These are phyloP conservation scores for Ophion ventricosus DNA, from an alignment of 2,888 invertebrate species.

Conservation along the genomic window DNA sequence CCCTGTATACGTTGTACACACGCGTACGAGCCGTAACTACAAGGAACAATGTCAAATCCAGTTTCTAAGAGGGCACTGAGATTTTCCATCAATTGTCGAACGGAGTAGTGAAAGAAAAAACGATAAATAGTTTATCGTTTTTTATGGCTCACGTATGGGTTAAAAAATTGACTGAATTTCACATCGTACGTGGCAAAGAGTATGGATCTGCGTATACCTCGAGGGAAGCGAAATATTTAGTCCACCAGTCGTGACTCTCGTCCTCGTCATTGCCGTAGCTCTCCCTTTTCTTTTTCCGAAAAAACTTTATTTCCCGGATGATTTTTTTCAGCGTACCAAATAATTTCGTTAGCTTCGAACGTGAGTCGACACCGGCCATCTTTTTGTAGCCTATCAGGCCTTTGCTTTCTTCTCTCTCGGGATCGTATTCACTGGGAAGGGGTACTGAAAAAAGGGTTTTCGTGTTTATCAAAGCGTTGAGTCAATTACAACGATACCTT, in stretches of 20 bases:
- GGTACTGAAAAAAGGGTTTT: conserved; percentile 67
- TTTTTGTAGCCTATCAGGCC: conserved; percentile 75
- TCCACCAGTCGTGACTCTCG: conserved; percentile 85
- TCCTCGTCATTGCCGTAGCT: conserved; percentile 74
- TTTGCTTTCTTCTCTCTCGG: conserved; percentile 73
- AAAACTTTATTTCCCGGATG: conserved; percentile 41
- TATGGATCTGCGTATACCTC: conserved; percentile 72
- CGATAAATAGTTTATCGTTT: conserved; percentile 30
- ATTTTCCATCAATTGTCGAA: conserved; percentile 29
- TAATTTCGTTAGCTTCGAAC: conserved; percentile 64
- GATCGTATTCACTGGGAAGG: conserved; percentile 71
- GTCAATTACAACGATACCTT: too few relatives aligned
- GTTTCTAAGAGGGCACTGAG: background rate
- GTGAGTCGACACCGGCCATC: conserved; percentile 61
- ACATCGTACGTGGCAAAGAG: background rate
- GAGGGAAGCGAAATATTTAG: conserved; percentile 85
- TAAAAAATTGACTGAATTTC: conserved; percentile 13
- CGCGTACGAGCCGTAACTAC: too few relatives aligned
- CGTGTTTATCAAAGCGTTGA: background rate
- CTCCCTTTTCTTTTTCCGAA: conserved; percentile 50
- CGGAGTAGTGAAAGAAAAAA: background rate
- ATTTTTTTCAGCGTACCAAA: conserved; percentile 65
- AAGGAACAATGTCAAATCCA: too few relatives aligned
- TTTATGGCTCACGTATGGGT: background rate
- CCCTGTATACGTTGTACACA: too few relatives aligned